Percentiles rank a stretch among this genome's conserved stretches.
Evolutionary conservation across 1,140 invertebrate species (phyloP).

Genomic region (Drosophila elegans): DNA sequence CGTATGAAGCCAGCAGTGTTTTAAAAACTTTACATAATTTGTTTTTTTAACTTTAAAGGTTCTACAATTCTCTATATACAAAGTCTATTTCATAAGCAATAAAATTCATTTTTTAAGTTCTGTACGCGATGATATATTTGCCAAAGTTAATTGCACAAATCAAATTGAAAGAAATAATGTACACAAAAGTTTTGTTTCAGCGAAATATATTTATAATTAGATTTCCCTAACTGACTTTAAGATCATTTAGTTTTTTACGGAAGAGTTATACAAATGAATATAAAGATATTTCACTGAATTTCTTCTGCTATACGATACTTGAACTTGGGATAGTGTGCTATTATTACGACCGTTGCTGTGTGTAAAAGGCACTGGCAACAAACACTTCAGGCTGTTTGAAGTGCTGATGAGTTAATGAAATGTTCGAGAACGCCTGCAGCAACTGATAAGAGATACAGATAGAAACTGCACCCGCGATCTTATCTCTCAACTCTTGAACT

Average conservation of each 20-base stretch:
- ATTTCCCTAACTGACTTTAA: not conserved
- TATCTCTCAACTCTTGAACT: constrained; percentile 35
- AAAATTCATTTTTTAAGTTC: not conserved
- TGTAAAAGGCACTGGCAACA: not conserved
- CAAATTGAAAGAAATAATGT: not conserved
- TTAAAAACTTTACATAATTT: too few relatives aligned
- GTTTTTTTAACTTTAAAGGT: too few relatives aligned
- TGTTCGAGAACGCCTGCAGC: constrained; percentile 28
- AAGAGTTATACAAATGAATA: too few relatives aligned
- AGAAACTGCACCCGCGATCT: constrained; percentile 41
- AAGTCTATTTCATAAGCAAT: too few relatives aligned
- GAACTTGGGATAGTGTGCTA: not conserved
- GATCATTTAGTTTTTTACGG: too few relatives aligned
- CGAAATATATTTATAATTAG: too few relatives aligned
- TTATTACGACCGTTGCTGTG: constrained; percentile 3
- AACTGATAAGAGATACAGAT: constrained; percentile 37
- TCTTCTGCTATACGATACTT: not conserved
- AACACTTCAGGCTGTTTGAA: constrained; percentile 17
- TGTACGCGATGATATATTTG: not conserved
- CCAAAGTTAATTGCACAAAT: too few relatives aligned
- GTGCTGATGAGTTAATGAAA: constrained; percentile 14
- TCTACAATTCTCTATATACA: too few relatives aligned
- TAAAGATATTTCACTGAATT: not conserved
- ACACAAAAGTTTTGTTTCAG: too few relatives aligned
- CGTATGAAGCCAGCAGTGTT: not conserved